A percentile compares a stretch with the other conserved stretches of the same genome.
Evolutionary conservation across 2,113 vertebrate genomes (phyloP).

Genomic region (Machaerirhynchus nigripectus): DNA sequence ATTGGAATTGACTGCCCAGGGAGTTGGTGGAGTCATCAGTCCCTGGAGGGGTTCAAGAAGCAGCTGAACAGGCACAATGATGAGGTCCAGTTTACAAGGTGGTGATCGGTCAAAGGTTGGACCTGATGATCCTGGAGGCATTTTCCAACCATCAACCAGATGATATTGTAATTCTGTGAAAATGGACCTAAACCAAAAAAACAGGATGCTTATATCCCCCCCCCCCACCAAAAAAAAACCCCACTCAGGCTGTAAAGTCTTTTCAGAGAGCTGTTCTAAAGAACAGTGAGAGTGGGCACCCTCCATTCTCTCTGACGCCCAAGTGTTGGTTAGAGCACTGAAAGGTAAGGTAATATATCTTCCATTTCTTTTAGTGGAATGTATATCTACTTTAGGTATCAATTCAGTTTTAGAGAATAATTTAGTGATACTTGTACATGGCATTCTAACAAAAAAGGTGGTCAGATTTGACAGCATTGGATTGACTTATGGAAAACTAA

Average conservation of each 20-base stretch:
- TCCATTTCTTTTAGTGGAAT: background rate
- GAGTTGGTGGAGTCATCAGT: background rate
- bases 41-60: background rate
- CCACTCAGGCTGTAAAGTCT: background rate
- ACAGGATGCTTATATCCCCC: background rate
- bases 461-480: background rate
- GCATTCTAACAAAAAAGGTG: background rate
- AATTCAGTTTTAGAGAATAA: background rate
- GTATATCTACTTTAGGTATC: background rate
- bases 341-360: conserved; percentile 10
- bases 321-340: background rate
- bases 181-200: background rate
- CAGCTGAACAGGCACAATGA: background rate
- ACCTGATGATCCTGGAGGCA: background rate
- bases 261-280: background rate
- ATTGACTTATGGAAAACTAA: conserved; percentile 4
- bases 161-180: background rate
- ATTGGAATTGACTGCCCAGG: background rate
- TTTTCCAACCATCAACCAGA: background rate
- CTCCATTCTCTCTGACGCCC: background rate
- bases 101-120: background rate
- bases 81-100: background rate
- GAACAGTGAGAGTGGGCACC: background rate
- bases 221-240: background rate
- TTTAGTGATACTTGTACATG: conserved; percentile 2